Base-by-base conservation (phyloP, 2,888 invertebrate genomes). In the Meteorus colon region DNA sequence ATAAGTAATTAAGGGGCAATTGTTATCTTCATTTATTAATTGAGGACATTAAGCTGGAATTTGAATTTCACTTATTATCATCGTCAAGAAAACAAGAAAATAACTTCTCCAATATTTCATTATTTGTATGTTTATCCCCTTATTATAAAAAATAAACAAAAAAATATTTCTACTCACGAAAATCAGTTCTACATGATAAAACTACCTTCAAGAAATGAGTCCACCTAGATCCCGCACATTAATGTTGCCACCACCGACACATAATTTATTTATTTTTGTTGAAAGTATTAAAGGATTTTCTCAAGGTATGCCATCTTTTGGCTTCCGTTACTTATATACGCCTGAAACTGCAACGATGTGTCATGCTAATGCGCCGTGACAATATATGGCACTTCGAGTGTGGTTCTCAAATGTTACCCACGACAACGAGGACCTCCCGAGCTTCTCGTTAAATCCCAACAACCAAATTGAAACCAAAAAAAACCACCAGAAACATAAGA, bases 321-420 rank as follows among this genome's bases (percentile, higher is more conserved):
- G 55, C 55, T 55, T n/a, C 19, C 55, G 19, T 55, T 79, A 81
- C 83, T 74, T 77, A 63, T 51, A 71, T 68, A 69, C 65, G 37
- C 10, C 29, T 31, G 45, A 66, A 79, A 79, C 79, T 79, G 73
- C 82, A 77, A 81, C 86, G 83, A 86, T 87, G 83, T 83, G 86
- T 87, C 87, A 87, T 85, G 83, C 83, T 86, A 87, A 87, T 87
- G 87, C 85, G 81, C 84, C 87, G 85, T 86, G 82, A 82, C 86
- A 84, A 86, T 86, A 84, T 86, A 86, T 86, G 85, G 85, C 85
- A 86, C 84, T 86, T 84, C 80, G 62, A 79, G 79, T 67, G 77
- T 76, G 80, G 72, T 62, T 63, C 78, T 82, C 73, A 75, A 77
- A 80, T 79, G 77, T 80, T 80, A 78, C 73, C 77, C 34, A 48